A percentile compares a stretch with the other conserved stretches of the same genome.
Evolutionary conservation across 2,888 invertebrate genomes (phyloP).

Genomic region (Drosophila acutilabella): DNA sequence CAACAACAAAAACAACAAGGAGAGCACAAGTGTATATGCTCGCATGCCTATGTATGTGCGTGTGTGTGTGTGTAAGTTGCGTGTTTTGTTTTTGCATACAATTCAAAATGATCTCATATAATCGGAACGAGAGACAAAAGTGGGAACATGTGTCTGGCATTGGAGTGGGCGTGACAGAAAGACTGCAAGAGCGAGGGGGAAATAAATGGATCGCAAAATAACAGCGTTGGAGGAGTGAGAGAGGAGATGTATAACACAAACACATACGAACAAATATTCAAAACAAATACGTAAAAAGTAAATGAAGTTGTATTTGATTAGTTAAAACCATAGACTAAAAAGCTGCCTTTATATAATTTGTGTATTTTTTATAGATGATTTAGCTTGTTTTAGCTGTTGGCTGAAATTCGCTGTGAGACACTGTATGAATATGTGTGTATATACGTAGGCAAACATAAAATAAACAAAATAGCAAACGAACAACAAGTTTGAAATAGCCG

Average conservation of each 20-base stretch:
- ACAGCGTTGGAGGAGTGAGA: not conserved
- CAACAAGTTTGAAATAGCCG: constrained; percentile 71
- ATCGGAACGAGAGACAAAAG: constrained; percentile 63
- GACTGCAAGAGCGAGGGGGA: constrained; percentile 10
- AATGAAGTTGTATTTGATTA: not conserved
- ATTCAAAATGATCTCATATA: constrained; percentile 79
- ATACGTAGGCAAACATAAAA: constrained; percentile 67
- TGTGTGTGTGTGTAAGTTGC: constrained; percentile 12
- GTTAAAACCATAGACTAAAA: too few relatives aligned
- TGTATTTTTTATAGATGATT: not conserved
- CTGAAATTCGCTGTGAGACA: not conserved
- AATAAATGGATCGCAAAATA: constrained; percentile 53
- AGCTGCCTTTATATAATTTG: too few relatives aligned
- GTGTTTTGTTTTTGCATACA: constrained; percentile 64
- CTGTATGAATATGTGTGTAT: constrained; percentile 10
- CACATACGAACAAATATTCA: constrained; percentile 14
- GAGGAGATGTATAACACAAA: constrained; percentile 40
- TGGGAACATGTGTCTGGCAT: constrained; percentile 61
- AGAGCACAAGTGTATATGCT: constrained; percentile 17
- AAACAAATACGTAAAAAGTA: not conserved
- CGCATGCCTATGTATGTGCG: not conserved
- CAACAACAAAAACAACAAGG: constrained; percentile 21
- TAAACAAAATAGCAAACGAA: constrained; percentile 69
- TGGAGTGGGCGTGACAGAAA: constrained; percentile 58
- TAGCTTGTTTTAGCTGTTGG: not conserved